Percentiles rank a stretch among this genome's conserved stretches.
Conservation (phyloP, 2,797 vertebrate genomes). For the Pangasius krempfi region DNA sequence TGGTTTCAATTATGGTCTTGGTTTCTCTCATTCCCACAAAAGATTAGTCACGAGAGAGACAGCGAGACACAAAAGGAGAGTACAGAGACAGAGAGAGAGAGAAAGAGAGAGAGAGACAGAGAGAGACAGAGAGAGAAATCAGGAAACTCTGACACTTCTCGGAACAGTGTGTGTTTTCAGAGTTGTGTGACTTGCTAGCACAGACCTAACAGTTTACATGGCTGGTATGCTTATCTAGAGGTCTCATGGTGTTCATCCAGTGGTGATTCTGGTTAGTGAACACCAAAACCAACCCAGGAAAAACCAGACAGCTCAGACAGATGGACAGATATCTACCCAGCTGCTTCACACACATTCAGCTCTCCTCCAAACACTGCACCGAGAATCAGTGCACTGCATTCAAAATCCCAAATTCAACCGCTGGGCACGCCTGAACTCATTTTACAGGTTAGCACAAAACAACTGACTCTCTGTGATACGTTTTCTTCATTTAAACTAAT, state of each 20-base stretch:
- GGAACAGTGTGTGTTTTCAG: constrained; percentile 69
- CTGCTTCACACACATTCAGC: not conserved
- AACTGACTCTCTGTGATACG: not conserved
- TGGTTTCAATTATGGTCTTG: constrained; percentile 58
- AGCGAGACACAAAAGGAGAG: not conserved
- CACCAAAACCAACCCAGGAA: not conserved
- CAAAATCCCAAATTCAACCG: not conserved
- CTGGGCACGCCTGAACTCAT: not conserved
- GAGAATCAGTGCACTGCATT: not conserved
- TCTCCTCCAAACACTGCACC: constrained; percentile 12
- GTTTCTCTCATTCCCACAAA: constrained; percentile 51
- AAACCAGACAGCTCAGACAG: constrained; percentile 14
- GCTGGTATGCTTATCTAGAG: constrained; percentile 18
- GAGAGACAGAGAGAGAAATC: constrained; percentile 49
- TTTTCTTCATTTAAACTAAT: constrained; percentile 11
- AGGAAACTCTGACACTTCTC: constrained; percentile 73
- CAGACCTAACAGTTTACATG: constrained; percentile 55
- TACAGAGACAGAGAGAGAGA: constrained; percentile 5
- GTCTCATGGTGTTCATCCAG: constrained; percentile 18
- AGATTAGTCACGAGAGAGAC: constrained; percentile 46
- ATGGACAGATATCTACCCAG: constrained; percentile 6
- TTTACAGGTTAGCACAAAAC: constrained; percentile 10
- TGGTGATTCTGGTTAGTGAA: constrained; percentile 14
- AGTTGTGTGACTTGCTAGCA: constrained; percentile 36
- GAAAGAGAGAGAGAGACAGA: constrained; percentile 54